These are phyloP conservation scores for Oedothorax gibbosus DNA, from an alignment of 1,140 invertebrate genomes.

Conservation along the genomic window DNA sequence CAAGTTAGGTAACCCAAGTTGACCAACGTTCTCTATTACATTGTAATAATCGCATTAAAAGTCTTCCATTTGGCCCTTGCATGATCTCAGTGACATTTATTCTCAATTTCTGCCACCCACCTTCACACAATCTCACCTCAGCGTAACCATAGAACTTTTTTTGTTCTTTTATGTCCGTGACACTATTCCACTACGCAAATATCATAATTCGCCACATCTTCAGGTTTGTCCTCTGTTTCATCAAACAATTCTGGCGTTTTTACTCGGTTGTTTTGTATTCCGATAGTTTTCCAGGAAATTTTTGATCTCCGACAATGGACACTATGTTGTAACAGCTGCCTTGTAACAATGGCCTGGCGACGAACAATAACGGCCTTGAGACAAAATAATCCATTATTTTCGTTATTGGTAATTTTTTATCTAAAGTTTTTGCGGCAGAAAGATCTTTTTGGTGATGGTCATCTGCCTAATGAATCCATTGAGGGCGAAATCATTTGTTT, in stretches of 20 bases:
- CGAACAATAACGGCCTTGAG: constrained; percentile 50
- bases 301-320: constrained; percentile 47
- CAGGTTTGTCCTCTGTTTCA: constrained; percentile 3
- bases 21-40: too few species aligned
- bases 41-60: not conserved
- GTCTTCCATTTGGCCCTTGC: not conserved
- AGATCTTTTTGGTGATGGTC: not conserved
- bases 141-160: not conserved
- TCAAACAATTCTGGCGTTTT: constrained; percentile 14
- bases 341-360: constrained; percentile 37
- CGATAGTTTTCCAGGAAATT: constrained; percentile 43
- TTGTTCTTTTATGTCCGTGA: constrained; percentile 33
- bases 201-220: constrained; percentile 15
- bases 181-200: constrained; percentile 25
- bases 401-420: constrained; percentile 32
- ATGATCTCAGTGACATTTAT: constrained; percentile 5
- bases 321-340: constrained; percentile 56
- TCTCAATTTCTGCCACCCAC: constrained; percentile 23
- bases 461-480: constrained; percentile 11
- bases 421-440: not conserved
- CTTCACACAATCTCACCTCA: constrained; percentile 14
- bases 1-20: too few species aligned
- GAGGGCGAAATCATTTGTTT: not conserved
- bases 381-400: constrained; percentile 55
- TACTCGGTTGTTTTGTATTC: constrained; percentile 37